phyloP scores from a whole-genome alignment of 2,888 invertebrate genomes.

The Pyrrhosoma nymphula region DNA sequence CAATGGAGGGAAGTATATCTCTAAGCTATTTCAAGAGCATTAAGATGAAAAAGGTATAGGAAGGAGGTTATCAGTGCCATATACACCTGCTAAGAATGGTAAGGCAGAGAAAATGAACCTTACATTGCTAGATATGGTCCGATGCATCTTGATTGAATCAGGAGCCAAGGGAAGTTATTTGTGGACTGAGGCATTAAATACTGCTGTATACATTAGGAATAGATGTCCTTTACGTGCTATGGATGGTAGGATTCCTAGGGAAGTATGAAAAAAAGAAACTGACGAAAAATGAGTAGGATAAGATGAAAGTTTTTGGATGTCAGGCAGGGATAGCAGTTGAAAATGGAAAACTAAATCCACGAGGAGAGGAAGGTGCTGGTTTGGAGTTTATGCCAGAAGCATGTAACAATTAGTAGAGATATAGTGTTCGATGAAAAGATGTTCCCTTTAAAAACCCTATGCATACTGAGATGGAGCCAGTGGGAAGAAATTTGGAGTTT shows the following conservation, averaged over 20 bases:
- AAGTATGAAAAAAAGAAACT: neutral
- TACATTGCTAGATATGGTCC: neutral
- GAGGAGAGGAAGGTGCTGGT: neutral
- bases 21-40: neutral
- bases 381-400: neutral
- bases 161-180: neutral
- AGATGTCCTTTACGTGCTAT: neutral
- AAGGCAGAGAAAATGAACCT: neutral
- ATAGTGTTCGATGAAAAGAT: neutral
- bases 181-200: conserved; percentile 3
- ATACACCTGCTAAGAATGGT: neutral
- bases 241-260: neutral
- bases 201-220: neutral
- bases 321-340: neutral
- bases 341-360: neutral
- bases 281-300: neutral
- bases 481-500: neutral
- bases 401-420: neutral
- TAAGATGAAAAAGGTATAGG: neutral
- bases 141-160: neutral
- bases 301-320: conserved; percentile 1
- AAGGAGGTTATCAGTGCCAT: neutral
- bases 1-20: no score
- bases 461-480: neutral
- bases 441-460: neutral